These are phyloP conservation scores for Scalopus aquaticus DNA, from an alignment of 2,113 vertebrate genomes.

Conservation along the genomic window DNA sequence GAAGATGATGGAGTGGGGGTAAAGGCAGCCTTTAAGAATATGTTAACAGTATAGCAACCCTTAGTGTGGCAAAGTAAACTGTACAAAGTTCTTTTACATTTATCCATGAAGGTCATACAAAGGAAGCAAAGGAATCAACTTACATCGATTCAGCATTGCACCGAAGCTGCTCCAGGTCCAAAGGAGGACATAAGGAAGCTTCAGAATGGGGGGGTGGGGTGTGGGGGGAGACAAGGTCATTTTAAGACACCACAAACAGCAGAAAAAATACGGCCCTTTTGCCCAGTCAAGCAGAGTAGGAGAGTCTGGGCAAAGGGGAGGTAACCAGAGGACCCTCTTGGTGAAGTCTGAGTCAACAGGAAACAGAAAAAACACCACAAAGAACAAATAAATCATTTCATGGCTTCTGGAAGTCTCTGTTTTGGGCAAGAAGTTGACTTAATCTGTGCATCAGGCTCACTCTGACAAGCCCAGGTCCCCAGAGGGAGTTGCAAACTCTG, in stretches of 20 bases:
- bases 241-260: not conserved
- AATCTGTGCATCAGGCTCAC: not conserved
- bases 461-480: not conserved
- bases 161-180: not conserved
- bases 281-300: not conserved
- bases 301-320: not conserved
- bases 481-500: slow-evolving; percentile 22
- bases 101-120: not conserved
- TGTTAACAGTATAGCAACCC: not conserved
- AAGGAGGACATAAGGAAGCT: not conserved
- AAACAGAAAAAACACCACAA: not conserved
- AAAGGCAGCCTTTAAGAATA: not conserved
- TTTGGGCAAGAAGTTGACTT: slow-evolving; percentile 15
- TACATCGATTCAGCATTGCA: not conserved
- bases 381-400: not conserved
- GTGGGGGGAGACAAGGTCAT: not conserved
- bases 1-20: not conserved
- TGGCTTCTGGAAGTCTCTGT: slow-evolving; percentile 38
- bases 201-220: not conserved
- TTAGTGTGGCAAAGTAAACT: not conserved
- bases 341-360: not conserved
- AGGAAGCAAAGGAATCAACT: not conserved
- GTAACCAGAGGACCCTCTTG: not conserved
- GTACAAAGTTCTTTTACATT: not conserved
- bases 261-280: not conserved